Conservation (phyloP, 2,888 invertebrate genomes). For the Caenorhabditis plicata region DNA sequence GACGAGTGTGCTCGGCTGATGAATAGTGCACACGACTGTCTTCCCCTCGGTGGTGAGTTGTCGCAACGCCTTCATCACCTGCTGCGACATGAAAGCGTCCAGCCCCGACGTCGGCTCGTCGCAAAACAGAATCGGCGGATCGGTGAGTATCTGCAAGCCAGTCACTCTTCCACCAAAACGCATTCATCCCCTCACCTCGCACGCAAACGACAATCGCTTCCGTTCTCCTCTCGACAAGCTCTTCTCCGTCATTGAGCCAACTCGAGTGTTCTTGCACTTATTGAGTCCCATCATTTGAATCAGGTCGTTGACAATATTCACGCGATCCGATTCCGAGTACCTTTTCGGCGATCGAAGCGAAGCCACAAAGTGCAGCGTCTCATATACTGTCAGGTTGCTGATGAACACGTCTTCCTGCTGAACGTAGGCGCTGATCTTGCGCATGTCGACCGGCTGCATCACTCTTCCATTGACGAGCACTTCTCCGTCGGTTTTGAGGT, state of each 20-base stretch:
- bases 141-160: constrained; percentile 41
- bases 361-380: constrained; percentile 81
- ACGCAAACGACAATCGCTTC: constrained; percentile 89
- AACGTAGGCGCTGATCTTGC: constrained; percentile 79
- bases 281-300: constrained; percentile 32
- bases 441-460: constrained; percentile 66
- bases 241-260: constrained; percentile 69
- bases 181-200: constrained; percentile 88
- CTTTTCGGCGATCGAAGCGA: constrained; percentile 22
- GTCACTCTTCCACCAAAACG: constrained; percentile 87
- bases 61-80: constrained; percentile 28
- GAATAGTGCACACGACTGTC: constrained; percentile 87
- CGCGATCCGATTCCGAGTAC: constrained; percentile 43
- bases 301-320: constrained; percentile 28
- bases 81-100: constrained; percentile 51
- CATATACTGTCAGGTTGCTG: constrained; percentile 79
- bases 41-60: constrained; percentile 73
- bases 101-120: constrained; percentile 52
- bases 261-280: constrained; percentile 29
- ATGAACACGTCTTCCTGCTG: constrained; percentile 87
- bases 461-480: constrained; percentile 36
- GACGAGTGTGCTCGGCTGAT: constrained; percentile 87
- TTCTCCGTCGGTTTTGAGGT: constrained; percentile 31
- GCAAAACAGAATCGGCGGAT: constrained; percentile 52
- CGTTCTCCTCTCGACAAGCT: constrained; percentile 94